Evolutionary conservation across 2,113 vertebrate species (phyloP).

Genomic region (Cygnus atratus): DNA sequence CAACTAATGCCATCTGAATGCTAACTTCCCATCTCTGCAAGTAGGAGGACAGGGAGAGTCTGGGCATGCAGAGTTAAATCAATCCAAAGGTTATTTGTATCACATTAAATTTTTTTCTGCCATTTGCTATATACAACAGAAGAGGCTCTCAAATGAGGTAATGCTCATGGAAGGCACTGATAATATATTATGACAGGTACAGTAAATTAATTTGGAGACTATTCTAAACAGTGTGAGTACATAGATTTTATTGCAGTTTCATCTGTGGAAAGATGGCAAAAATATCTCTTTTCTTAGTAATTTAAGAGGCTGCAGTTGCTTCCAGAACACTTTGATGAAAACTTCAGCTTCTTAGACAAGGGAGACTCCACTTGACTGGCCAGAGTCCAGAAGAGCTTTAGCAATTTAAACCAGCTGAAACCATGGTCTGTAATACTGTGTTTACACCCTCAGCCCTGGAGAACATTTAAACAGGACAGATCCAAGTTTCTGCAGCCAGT

Average conservation of each 20-base stretch:
- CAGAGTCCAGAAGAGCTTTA: slow-evolving; percentile 30
- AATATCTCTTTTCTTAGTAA: slow-evolving; percentile 31
- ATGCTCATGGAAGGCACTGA: slow-evolving; percentile 7
- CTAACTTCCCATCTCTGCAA: background rate
- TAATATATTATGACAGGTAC: slow-evolving; percentile 28
- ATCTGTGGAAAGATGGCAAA: slow-evolving; percentile 46
- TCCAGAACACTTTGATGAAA: slow-evolving; percentile 48
- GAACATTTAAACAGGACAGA: slow-evolving; percentile 49
- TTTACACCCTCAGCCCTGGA: slow-evolving; percentile 65
- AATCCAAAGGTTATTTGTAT: background rate
- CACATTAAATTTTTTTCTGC: background rate
- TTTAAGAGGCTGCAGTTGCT: slow-evolving; percentile 19
- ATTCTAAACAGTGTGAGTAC: slow-evolving; percentile 6
- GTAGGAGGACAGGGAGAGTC: background rate
- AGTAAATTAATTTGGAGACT: slow-evolving; percentile 46
- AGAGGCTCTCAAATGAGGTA: slow-evolving; percentile 24
- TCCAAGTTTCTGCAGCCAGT: slow-evolving; percentile 52
- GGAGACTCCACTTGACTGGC: slow-evolving; percentile 29
- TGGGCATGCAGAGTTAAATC: background rate
- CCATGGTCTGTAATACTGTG: background rate
- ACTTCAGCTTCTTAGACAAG: slow-evolving; percentile 36
- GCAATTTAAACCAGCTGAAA: slow-evolving; percentile 57
- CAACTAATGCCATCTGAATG: background rate
- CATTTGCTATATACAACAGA: background rate
- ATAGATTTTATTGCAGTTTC: slow-evolving; percentile 22